These are phyloP conservation scores for Eudemis profundana DNA, from an alignment of 2,888 invertebrate genomes.

Conservation along the genomic window DNA sequence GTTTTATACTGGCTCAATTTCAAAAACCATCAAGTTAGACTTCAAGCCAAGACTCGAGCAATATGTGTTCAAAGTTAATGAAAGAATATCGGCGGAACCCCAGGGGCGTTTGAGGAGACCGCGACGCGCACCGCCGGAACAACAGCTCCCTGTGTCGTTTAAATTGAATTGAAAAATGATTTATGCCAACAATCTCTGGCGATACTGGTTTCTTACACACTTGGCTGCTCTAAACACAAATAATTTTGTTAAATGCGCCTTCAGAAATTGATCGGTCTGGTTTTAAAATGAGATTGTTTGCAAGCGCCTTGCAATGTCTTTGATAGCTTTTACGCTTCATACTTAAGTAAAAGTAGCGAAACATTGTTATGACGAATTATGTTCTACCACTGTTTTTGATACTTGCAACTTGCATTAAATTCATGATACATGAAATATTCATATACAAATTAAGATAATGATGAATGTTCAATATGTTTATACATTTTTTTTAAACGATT, in stretches of 20 bases:
- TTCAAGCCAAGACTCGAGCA: not conserved
- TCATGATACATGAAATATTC: too few relatives aligned
- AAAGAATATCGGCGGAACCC: slow-evolving; percentile 30
- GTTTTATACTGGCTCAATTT: not conserved
- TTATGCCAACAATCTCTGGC: slow-evolving; percentile 78
- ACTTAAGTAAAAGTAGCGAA: too few relatives aligned
- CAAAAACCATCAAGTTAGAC: not conserved
- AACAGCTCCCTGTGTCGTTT: slow-evolving; percentile 77
- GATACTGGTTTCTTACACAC: slow-evolving; percentile 73
- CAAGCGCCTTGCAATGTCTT: not conserved
- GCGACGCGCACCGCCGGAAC: slow-evolving; percentile 61
- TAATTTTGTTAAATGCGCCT: slow-evolving; percentile 57
- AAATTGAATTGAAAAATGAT: slow-evolving; percentile 84
- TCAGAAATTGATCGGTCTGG: slow-evolving; percentile 60
- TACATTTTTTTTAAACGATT: too few relatives aligned
- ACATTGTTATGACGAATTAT: too few relatives aligned
- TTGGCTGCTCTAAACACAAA: slow-evolving; percentile 72
- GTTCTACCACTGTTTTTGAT: too few relatives aligned
- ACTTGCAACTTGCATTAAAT: too few relatives aligned
- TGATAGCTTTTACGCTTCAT: not conserved
- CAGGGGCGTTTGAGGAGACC: slow-evolving; percentile 53
- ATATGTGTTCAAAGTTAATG: slow-evolving; percentile 10
- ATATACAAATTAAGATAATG: too few relatives aligned
- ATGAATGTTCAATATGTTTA: too few relatives aligned
- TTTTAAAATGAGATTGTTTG: slow-evolving; percentile 25